Evolutionary conservation across 2,888 invertebrate species (phyloP).

Genomic region (Corbicula japonica): DNA sequence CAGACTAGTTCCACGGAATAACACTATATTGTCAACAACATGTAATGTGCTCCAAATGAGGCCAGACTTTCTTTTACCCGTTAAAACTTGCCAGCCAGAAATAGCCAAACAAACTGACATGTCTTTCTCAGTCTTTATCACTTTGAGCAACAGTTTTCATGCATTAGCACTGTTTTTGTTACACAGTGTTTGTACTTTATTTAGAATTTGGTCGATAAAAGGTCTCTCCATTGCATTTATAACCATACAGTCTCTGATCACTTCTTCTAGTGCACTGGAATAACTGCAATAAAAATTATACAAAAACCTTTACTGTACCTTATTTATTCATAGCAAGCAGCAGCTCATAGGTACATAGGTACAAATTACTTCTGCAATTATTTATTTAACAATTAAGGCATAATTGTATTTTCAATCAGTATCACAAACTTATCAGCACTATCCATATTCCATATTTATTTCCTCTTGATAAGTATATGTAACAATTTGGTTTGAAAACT

Average conservation of each 20-base stretch:
- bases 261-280: conserved; percentile 90
- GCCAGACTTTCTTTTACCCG: no score
- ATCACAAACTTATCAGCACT: not conserved
- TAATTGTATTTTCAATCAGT: not conserved
- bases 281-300: conserved; percentile 76
- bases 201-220: conserved; percentile 89
- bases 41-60: no score
- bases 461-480: not conserved
- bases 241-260: conserved; percentile 91
- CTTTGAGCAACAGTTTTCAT: no score
- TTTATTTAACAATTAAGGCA: not conserved
- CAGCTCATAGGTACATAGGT: no score
- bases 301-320: not conserved
- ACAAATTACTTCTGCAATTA: not conserved
- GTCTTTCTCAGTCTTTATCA: no score
- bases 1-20: no score
- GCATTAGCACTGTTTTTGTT: conserved; percentile 18
- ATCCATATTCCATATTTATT: not conserved
- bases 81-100: no score
- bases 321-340: not conserved
- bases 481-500: no score
- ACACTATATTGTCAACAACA: no score
- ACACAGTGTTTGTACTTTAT: conserved; percentile 49
- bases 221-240: conserved; percentile 93
- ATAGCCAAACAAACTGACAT: no score